These are phyloP conservation scores for Lepus oiostolus DNA, from an alignment of 2,797 vertebrate species.

Conservation along the genomic window DNA sequence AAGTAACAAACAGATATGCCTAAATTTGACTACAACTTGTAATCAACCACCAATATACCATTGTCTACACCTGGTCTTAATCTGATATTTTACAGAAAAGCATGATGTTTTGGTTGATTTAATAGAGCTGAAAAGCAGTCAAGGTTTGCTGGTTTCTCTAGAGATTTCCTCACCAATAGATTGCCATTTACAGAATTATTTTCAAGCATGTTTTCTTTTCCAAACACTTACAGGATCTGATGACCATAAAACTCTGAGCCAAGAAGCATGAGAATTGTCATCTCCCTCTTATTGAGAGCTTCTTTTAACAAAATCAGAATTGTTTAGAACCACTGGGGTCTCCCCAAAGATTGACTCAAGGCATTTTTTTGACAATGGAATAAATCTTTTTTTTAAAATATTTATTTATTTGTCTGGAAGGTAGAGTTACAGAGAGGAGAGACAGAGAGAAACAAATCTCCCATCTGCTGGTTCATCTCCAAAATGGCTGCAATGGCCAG, in stretches of 20 bases:
- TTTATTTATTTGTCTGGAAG: no score
- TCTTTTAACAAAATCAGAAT: neutral
- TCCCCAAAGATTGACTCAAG: neutral
- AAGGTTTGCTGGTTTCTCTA: neutral
- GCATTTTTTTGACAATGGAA: constrained; percentile 40
- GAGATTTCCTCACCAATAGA: neutral
- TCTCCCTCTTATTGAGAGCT: neutral
- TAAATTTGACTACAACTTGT: neutral
- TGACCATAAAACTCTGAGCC: neutral
- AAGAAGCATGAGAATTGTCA: neutral
- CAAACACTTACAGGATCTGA: neutral
- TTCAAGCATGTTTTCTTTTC: neutral
- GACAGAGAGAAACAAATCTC: no score
- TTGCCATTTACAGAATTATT: neutral
- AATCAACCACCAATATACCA: constrained; percentile 10
- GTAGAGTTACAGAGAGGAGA: no score
- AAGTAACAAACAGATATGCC: neutral
- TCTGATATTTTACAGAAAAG: constrained; percentile 39
- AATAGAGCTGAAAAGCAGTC: constrained; percentile 2
- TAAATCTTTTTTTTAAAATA: neutral
- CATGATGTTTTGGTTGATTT: constrained; percentile 1
- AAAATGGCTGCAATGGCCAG: no score
- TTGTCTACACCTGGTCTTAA: neutral
- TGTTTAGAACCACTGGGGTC: neutral
- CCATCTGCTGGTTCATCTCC: no score